A percentile compares a stretch with the other conserved stretches of the same genome.
phyloP scores from a whole-genome alignment of 2,113 vertebrate genomes.

The Aphelocoma coerulescens region DNA sequence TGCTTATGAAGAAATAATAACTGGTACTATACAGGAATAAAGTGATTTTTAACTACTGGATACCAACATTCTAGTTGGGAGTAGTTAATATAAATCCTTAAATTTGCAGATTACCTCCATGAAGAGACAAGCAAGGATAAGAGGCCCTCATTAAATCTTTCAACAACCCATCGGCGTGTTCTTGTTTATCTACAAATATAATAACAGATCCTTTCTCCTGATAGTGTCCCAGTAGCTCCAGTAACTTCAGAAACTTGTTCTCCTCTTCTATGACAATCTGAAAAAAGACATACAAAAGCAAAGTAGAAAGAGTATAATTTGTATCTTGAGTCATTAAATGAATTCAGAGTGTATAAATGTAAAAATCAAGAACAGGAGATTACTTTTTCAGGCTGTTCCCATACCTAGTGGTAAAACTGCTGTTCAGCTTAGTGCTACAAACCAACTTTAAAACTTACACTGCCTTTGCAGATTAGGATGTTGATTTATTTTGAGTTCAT shows the following conservation, averaged over 20 bases:
- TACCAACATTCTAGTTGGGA: neutral
- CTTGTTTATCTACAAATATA: conserved; percentile 98
- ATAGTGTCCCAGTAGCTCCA: conserved; percentile 95
- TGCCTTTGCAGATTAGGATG: neutral
- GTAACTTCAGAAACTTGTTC: conserved; percentile 94
- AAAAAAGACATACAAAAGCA: conserved; percentile 17
- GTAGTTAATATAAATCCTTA: neutral
- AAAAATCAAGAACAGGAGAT: neutral
- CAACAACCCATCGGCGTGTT: conserved; percentile 90
- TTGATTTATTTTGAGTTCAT: neutral
- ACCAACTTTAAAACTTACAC: neutral
- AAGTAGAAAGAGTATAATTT: neutral
- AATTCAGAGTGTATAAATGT: neutral
- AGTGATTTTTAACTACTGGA: neutral
- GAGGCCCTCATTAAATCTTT: conserved; percentile 99
- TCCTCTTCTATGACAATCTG: conserved; percentile 98
- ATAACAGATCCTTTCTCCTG: conserved; percentile 97
- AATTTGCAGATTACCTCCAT: conserved; percentile 83
- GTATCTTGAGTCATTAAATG: neutral
- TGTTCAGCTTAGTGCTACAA: neutral
- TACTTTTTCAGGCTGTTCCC: neutral
- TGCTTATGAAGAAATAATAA: neutral
- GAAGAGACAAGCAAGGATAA: conserved; percentile 97
- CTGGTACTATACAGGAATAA: neutral
- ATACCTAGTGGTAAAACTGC: neutral